These are phyloP conservation scores for Drosophila virilis DNA, from an alignment of 1,140 invertebrate genomes.

Conservation along the genomic window DNA sequence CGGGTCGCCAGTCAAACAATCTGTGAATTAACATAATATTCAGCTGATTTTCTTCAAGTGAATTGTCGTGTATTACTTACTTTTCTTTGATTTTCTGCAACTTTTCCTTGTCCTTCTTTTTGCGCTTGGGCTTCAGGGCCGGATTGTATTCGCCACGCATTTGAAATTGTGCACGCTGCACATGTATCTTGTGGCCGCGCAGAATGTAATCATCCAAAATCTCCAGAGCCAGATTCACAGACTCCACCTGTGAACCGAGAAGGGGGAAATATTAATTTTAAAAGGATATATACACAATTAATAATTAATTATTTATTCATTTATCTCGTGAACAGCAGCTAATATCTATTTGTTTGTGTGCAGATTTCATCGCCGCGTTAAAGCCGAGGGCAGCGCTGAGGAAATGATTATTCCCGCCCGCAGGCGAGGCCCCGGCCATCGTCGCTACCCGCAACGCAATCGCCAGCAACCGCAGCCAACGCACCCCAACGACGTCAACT, in stretches of 20 bases:
- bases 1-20: constrained; percentile 98
- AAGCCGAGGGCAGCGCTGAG: constrained; percentile 73
- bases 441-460: constrained; percentile 43
- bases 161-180: constrained; percentile 97
- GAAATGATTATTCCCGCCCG: constrained; percentile 70
- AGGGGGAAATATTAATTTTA: not conserved
- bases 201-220: constrained; percentile 95
- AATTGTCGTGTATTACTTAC: constrained; percentile 84
- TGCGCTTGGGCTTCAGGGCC: constrained; percentile 95
- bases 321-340: not conserved
- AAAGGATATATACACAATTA: no score
- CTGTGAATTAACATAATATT: constrained; percentile 80
- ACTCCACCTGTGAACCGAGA: constrained; percentile 90
- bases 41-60: not conserved
- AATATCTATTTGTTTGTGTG: not conserved
- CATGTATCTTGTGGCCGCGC: constrained; percentile 91
- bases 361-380: constrained; percentile 75
- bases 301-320: no score
- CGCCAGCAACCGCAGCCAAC: constrained; percentile 27
- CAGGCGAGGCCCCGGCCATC: constrained; percentile 33
- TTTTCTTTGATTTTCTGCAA: constrained; percentile 97
- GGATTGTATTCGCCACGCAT: constrained; percentile 98
- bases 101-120: constrained; percentile 95
- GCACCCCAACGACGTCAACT: constrained; percentile 73
- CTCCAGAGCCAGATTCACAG: constrained; percentile 96